phyloP scores from a whole-genome alignment of 2,113 vertebrate genomes.

The Lucifuga dentata region DNA sequence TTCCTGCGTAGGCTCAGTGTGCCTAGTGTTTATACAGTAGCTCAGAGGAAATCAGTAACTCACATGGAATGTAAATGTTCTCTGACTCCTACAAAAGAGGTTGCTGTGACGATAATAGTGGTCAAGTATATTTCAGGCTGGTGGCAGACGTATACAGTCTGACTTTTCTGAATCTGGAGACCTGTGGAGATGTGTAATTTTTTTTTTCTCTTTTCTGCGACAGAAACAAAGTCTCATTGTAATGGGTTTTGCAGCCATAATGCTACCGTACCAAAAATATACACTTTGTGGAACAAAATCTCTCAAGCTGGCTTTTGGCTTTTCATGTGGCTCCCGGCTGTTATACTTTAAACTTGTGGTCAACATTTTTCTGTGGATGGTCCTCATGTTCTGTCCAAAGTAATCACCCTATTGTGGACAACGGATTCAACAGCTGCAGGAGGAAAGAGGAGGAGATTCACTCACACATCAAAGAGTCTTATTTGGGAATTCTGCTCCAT shows the following conservation, averaged over 20 bases:
- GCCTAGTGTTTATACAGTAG: slow-evolving; percentile 48
- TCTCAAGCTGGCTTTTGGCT: slow-evolving; percentile 50
- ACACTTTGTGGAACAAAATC: slow-evolving; percentile 66
- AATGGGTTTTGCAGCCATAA: slow-evolving; percentile 69
- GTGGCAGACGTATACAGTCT: slow-evolving; percentile 56
- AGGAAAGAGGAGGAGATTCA: slow-evolving; percentile 37
- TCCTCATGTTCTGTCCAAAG: slow-evolving; percentile 75
- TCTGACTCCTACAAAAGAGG: slow-evolving; percentile 37
- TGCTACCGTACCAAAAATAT: slow-evolving; percentile 67
- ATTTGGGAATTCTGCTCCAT: slow-evolving; percentile 40
- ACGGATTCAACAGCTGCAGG: slow-evolving; percentile 66
- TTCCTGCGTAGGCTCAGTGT: slow-evolving; percentile 21
- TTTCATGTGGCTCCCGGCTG: slow-evolving; percentile 75
- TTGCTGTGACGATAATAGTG: slow-evolving; percentile 48
- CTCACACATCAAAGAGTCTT: slow-evolving; percentile 53
- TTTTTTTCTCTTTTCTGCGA: slow-evolving; percentile 31
- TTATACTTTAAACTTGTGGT: slow-evolving; percentile 77
- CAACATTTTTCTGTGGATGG: slow-evolving; percentile 65
- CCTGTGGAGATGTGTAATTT: slow-evolving; percentile 59
- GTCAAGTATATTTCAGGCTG: slow-evolving; percentile 46
- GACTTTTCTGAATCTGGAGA: slow-evolving; percentile 45
- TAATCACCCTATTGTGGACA: slow-evolving; percentile 70
- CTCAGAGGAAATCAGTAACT: slow-evolving; percentile 52
- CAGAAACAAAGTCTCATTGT: slow-evolving; percentile 75
- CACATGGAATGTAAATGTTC: slow-evolving; percentile 51